Conservation (phyloP, 2,113 vertebrate species). For the Heteronetta atricapilla region DNA sequence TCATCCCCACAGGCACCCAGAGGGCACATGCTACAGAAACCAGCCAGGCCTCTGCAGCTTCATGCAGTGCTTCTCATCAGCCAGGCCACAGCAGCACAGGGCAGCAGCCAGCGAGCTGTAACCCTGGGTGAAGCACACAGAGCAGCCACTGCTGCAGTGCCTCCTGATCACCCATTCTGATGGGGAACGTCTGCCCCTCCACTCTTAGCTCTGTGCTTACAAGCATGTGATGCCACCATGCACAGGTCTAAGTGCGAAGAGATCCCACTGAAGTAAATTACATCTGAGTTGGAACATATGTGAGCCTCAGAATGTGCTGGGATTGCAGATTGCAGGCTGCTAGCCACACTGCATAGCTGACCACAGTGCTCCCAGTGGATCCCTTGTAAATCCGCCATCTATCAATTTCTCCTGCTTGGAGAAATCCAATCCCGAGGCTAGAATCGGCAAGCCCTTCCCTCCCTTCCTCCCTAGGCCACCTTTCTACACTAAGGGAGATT, state of each 20-base stretch:
- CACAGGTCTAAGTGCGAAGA: not conserved
- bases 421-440: constrained; percentile 34
- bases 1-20: not conserved
- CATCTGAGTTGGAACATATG: constrained; percentile 16
- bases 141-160: not conserved
- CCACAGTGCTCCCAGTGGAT: not conserved
- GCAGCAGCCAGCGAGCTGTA: not conserved
- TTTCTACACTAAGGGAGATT: constrained; percentile 31
- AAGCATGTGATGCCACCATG: not conserved
- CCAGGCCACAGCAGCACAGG: not conserved
- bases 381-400: constrained; percentile 40
- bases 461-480: not conserved
- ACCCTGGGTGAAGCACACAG: not conserved
- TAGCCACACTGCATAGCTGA: constrained; percentile 24
- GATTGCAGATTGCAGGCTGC: constrained; percentile 42
- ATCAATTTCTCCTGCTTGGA: constrained; percentile 29
- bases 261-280: not conserved
- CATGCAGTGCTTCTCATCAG: not conserved
- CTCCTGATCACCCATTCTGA: not conserved
- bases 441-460: constrained; percentile 35
- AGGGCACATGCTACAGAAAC: not conserved
- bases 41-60: not conserved
- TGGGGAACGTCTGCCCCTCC: not conserved
- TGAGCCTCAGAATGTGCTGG: constrained; percentile 48
- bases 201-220: not conserved